Percentiles rank a stretch among this genome's conserved stretches.
Conservation (phyloP, 2,888 invertebrate genomes). For the Siphonodentalium dalli region DNA sequence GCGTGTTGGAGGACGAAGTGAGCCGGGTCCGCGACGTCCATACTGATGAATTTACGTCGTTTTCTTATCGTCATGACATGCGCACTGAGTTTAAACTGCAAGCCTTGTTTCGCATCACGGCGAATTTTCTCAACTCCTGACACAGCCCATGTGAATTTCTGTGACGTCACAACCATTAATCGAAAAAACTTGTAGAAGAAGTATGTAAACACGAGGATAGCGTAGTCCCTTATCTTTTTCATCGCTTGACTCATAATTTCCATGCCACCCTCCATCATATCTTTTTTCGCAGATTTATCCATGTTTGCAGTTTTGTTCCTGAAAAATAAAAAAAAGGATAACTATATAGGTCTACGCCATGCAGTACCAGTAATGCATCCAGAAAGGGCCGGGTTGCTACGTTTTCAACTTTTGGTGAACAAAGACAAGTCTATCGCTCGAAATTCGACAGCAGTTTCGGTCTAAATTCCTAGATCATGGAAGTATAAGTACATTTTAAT, state of each 20-base stretch:
- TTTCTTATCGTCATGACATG: conserved; percentile 53
- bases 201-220: conserved; percentile 43
- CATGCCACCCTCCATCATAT: conserved; percentile 38
- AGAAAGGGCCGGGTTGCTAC: no score
- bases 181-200: conserved; percentile 44
- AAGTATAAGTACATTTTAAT: no score
- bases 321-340: no score
- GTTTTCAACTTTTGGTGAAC: no score
- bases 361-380: no score
- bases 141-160: conserved; percentile 55
- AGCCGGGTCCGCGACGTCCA: conserved; percentile 43
- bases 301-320: no score
- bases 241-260: conserved; percentile 49
- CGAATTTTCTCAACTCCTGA: conserved; percentile 50
- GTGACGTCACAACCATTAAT: conserved; percentile 44
- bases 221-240: conserved; percentile 46
- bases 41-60: conserved; percentile 44
- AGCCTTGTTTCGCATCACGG: conserved; percentile 45
- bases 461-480: no score
- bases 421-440: no score
- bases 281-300: conserved; percentile 31
- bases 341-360: no score
- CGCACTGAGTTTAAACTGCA: conserved; percentile 53
- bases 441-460: no score
- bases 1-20: conserved; percentile 54